phyloP scores from a whole-genome alignment of 2,888 invertebrate species.

The Trissolcus brochymenae region DNA sequence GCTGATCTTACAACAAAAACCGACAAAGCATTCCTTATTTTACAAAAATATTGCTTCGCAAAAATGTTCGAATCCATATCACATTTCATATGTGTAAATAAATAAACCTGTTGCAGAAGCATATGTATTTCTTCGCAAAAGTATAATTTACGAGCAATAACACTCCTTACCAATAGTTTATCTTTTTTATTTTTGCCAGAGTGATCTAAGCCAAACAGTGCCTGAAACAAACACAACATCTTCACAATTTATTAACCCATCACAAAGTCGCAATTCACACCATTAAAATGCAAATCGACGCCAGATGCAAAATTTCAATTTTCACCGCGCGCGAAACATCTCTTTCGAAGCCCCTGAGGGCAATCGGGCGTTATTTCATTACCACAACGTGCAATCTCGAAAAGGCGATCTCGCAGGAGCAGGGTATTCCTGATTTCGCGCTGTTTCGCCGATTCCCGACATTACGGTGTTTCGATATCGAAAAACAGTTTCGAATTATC shows the following conservation, averaged over 20 bases:
- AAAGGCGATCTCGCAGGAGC: constrained; percentile 51
- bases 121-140: no score
- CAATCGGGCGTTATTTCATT: constrained; percentile 33
- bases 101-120: no score
- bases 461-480: constrained; percentile 30
- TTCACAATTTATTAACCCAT: constrained; percentile 42
- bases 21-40: no score
- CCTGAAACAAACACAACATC: constrained; percentile 2
- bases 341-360: constrained; percentile 20
- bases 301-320: constrained; percentile 50
- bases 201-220: background rate
- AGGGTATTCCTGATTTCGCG: constrained; percentile 56
- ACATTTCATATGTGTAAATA: no score
- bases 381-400: constrained; percentile 23
- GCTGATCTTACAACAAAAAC: no score
- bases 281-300: constrained; percentile 45
- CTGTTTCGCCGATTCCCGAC: constrained; percentile 39
- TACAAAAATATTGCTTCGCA: no score
- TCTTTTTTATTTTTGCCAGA: constrained; percentile 11
- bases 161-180: no score
- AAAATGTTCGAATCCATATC: no score
- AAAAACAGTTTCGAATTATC: constrained; percentile 32
- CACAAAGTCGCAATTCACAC: constrained; percentile 36
- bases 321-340: constrained; percentile 24
- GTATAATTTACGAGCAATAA: no score